phyloP scores from a whole-genome alignment of 2,113 vertebrate genomes.

The Periophthalmodon schlosseri region DNA sequence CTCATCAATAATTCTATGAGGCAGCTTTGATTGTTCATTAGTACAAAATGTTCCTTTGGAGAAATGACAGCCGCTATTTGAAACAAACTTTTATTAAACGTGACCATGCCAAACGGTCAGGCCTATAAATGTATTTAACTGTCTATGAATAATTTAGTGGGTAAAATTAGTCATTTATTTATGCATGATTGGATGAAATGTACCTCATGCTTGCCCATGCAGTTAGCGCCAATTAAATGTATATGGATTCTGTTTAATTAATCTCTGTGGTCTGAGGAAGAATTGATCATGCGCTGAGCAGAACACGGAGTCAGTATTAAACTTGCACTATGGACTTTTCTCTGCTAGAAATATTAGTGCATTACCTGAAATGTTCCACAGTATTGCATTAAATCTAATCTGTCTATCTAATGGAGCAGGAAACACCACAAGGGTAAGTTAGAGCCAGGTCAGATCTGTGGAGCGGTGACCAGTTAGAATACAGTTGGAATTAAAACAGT shows the following conservation, averaged over 20 bases:
- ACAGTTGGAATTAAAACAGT: no score
- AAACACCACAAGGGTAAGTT: no score
- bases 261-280: neutral
- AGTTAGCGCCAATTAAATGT: conserved; percentile 7
- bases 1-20: conserved; percentile 1
- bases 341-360: no score
- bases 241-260: neutral
- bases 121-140: conserved; percentile 1
- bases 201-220: neutral
- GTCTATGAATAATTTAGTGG: neutral
- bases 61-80: neutral
- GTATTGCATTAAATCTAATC: no score
- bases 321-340: no score
- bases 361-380: no score
- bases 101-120: conserved; percentile 4
- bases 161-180: neutral
- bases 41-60: conserved; percentile 1
- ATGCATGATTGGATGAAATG: conserved; percentile 3
- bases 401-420: no score
- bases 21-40: conserved; percentile 5
- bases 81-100: neutral
- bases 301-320: neutral
- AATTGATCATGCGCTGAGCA: neutral
- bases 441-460: no score
- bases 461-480: no score